phyloP scores from a whole-genome alignment of 1,140 invertebrate species.

The Bombus difficillimus region DNA sequence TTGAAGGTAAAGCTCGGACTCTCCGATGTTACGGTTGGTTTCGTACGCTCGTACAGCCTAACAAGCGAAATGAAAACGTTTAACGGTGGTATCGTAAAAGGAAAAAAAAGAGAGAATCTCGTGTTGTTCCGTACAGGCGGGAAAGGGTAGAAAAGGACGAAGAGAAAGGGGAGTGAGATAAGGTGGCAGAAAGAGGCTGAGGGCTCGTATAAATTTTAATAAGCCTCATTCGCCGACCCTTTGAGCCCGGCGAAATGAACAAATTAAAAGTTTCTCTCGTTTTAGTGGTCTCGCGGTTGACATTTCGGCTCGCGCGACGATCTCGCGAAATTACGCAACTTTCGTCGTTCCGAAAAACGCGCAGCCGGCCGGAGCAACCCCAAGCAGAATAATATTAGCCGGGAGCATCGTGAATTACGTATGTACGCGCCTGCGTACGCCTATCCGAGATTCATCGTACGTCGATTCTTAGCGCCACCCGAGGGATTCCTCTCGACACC shows the following conservation, averaged over 20 bases:
- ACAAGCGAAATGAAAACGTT: slow-evolving; percentile 26
- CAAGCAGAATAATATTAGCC: slow-evolving; percentile 44
- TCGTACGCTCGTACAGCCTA: neutral
- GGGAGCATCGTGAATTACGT: slow-evolving; percentile 62
- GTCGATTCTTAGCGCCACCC: neutral
- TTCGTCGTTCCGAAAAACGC: slow-evolving; percentile 73
- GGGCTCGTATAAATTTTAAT: slow-evolving; percentile 78
- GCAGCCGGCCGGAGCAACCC: neutral
- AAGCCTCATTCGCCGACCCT: slow-evolving; percentile 77
- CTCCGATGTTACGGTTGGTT: neutral
- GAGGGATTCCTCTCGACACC: neutral
- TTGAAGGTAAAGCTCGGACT: neutral
- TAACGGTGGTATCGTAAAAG: neutral
- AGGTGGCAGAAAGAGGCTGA: slow-evolving; percentile 20
- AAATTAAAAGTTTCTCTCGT: slow-evolving; percentile 80
- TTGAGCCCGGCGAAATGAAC: slow-evolving; percentile 78
- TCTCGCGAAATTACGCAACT: slow-evolving; percentile 74
- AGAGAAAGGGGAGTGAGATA: neutral
- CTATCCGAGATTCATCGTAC: neutral
- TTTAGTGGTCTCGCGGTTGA: slow-evolving; percentile 80
- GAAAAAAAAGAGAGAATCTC: neutral
- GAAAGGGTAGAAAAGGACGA: neutral
- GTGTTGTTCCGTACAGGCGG: neutral
- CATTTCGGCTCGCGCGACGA: slow-evolving; percentile 72
- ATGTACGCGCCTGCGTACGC: slow-evolving; percentile 36